Base-by-base conservation (phyloP, 1,140 invertebrate genomes). In the Sarcophaga peregrina region DNA sequence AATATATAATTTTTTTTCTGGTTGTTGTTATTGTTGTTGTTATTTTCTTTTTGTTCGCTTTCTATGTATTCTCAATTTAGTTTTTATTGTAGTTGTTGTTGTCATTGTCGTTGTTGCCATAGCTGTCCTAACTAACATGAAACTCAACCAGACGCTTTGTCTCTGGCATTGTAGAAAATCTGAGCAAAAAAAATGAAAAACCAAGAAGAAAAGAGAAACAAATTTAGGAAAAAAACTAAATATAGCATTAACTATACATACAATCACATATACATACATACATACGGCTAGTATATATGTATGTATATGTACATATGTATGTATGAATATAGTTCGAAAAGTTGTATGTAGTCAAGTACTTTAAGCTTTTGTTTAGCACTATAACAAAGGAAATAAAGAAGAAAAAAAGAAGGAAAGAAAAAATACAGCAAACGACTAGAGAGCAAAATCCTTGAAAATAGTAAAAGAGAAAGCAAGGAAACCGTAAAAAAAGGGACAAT, bases 301-400 rank as follows among this genome's bases (percentile, higher is more conserved):
- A n/a, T n/a, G n/a, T n/a, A n/a, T n/a, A n/a, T n/a, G n/a, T n/a
- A n/a, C n/a, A n/a, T n/a, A n/a, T n/a, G 20, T 25, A 25, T 72
- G 20, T 25, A 72, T 72, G 62, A 8, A 72, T 9, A 20, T 6
- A 4, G 25, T 37, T 72, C 1, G 37, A 72, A 47, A 76, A 50
- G 47, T 50, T 17, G 75, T 47, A 78, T 37, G 25, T 78, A 78
- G 47, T 52, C 75, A 78, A 78, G 75, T 78, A 78, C n/a, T 17
- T 78, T 50, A 78, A 50, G 47, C 17, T 78, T 78, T 78, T 78
- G 75, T 78, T 78, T 78, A 78, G 50, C 75, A 78, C 75, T 50
- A 50, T 8, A 50, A n/a, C 20, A 20, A 72, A 20, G 17, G 37
- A 72, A n/a, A 25, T 6, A 17, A 72, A 72, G 10, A 3, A 0